Percentiles rank a stretch among this genome's conserved stretches.
These are phyloP conservation scores for Rallus crepitans DNA, from an alignment of 2,797 vertebrate genomes.

Conservation along the genomic window DNA sequence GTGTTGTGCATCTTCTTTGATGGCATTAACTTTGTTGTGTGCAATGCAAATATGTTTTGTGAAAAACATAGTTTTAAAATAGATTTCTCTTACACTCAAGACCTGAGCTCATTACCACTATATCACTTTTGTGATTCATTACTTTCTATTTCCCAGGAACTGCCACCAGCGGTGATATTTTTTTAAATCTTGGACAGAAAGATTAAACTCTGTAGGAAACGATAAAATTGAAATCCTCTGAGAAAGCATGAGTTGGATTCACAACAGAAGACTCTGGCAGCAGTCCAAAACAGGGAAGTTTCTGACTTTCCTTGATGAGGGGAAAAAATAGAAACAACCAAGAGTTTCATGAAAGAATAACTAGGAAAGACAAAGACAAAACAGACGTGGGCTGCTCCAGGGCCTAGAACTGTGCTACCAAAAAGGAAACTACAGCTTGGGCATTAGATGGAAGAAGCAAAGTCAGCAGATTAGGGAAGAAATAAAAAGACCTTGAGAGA, in stretches of 20 bases:
- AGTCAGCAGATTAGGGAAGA: neutral
- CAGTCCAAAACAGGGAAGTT: neutral
- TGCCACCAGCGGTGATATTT: neutral
- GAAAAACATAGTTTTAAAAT: neutral
- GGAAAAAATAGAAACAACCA: neutral
- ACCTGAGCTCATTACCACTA: slow-evolving; percentile 27
- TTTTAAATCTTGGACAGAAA: slow-evolving; percentile 3
- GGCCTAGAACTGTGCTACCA: neutral
- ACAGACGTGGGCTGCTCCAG: neutral
- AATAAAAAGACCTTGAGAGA: neutral
- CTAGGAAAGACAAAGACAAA: neutral
- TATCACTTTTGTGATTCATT: slow-evolving; percentile 5
- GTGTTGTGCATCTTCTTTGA: neutral
- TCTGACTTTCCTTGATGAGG: neutral
- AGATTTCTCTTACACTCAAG: neutral
- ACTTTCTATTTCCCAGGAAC: neutral
- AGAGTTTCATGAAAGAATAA: neutral
- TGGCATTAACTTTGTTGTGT: neutral
- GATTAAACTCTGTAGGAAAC: slow-evolving; percentile 24
- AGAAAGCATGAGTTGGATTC: neutral
- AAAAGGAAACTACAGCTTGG: neutral
- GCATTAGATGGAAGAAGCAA: neutral
- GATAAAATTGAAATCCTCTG: neutral
- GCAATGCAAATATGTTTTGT: neutral
- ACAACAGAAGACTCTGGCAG: neutral